Percentiles rank a stretch among this genome's conserved stretches.
Evolutionary conservation across 2,797 vertebrate species (phyloP).

Genomic region (Chrysolophus pictus): DNA sequence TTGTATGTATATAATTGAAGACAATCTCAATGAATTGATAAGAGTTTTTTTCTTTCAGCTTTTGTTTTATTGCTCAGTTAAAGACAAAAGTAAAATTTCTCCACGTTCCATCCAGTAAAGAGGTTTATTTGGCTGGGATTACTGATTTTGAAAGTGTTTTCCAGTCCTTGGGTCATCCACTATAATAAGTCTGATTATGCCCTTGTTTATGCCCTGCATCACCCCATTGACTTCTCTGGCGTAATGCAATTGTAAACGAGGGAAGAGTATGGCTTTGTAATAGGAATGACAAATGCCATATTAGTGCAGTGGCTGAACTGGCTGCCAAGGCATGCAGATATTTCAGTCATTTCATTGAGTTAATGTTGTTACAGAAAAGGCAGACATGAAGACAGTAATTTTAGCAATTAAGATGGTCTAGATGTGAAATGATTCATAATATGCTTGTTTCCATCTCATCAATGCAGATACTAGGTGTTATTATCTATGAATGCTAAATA

Average conservation of each 20-base stretch:
- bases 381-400: slow-evolving; percentile 40
- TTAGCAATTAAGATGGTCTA: slow-evolving; percentile 47
- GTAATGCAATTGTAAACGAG: background rate
- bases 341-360: background rate
- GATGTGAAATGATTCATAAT: slow-evolving; percentile 62
- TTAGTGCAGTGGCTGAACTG: background rate
- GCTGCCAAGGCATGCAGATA: background rate
- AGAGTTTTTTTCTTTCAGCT: background rate
- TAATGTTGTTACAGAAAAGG: background rate
- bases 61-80: slow-evolving; percentile 18
- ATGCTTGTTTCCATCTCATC: slow-evolving; percentile 61
- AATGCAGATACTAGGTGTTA: slow-evolving; percentile 49
- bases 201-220: background rate
- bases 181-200: background rate
- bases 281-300: background rate
- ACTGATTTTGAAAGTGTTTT: background rate
- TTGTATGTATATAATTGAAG: slow-evolving; percentile 57
- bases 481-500: slow-evolving; percentile 68
- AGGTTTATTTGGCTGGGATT: slow-evolving; percentile 23
- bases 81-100: slow-evolving; percentile 34
- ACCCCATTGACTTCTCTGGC: background rate
- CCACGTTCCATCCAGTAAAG: slow-evolving; percentile 4
- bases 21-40: slow-evolving; percentile 58
- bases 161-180: background rate
- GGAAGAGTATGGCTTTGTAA: background rate